A percentile compares a stretch with the other conserved stretches of the same genome.
phyloP scores from a whole-genome alignment of 2,797 vertebrate species.

The Xiphophorus birchmanni region DNA sequence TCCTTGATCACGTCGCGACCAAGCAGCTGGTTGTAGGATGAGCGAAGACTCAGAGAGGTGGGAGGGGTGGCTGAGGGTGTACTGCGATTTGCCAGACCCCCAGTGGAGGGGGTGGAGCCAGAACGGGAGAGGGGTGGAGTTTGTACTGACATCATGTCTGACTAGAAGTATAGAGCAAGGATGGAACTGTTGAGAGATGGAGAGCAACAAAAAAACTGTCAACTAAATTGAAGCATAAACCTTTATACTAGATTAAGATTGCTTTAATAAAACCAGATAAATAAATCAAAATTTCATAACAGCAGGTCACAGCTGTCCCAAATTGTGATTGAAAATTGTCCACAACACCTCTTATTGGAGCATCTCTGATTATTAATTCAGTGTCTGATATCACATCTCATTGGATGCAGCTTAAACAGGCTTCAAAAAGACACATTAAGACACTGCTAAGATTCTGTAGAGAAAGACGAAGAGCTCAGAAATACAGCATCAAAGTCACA shows the following conservation, averaged over 20 bases:
- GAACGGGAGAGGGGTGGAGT: constrained; percentile 87
- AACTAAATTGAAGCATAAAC: background rate
- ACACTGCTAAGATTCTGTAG: constrained; percentile 10
- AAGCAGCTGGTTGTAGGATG: constrained; percentile 93
- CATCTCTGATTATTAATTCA: constrained; percentile 11
- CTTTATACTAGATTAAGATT: background rate
- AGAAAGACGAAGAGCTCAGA: constrained; percentile 17
- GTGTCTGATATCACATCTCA: background rate
- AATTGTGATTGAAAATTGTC: background rate
- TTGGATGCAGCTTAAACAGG: constrained; percentile 15
- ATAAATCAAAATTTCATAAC: background rate
- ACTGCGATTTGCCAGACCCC: constrained; percentile 87
- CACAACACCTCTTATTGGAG: background rate
- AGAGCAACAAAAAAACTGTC: background rate
- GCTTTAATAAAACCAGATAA: background rate
- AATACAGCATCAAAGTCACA: constrained; percentile 46
- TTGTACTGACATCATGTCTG: constrained; percentile 88
- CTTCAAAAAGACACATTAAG: constrained; percentile 12
- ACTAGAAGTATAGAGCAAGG: constrained; percentile 70
- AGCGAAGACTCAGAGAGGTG: constrained; percentile 91
- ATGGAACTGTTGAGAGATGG: constrained; percentile 52
- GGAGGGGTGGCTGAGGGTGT: constrained; percentile 84
- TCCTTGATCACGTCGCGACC: constrained; percentile 87
- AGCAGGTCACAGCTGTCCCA: background rate
- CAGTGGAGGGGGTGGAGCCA: constrained; percentile 83